Conservation (phyloP, 2,797 vertebrate species). For the Bucorvus abyssinicus region DNA sequence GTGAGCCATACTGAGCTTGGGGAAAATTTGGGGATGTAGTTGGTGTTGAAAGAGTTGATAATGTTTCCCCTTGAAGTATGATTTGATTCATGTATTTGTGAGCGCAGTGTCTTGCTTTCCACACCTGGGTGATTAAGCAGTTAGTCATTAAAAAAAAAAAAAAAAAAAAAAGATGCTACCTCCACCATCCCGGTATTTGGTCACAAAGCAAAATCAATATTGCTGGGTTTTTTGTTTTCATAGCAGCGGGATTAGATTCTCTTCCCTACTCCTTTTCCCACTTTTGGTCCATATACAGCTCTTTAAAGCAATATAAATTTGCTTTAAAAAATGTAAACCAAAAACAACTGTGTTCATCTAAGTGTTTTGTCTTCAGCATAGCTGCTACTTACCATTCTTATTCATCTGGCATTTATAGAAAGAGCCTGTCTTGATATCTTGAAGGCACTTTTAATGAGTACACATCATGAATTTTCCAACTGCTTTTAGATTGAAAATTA, state of each 20-base stretch:
- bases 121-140: background rate
- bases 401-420: constrained; percentile 16
- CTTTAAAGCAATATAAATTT: background rate
- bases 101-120: background rate
- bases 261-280: background rate
- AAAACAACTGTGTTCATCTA: background rate
- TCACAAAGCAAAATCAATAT: background rate
- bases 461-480: constrained; percentile 47
- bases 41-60: background rate
- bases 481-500: constrained; percentile 30
- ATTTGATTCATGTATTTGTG: background rate
- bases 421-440: constrained; percentile 47
- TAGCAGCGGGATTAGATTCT: background rate
- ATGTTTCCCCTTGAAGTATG: background rate
- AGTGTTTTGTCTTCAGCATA: constrained; percentile 9
- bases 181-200: background rate
- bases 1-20: background rate
- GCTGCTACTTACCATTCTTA: constrained; percentile 16
- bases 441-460: constrained; percentile 61
- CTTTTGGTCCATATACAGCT: background rate
- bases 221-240: background rate
- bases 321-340: background rate
- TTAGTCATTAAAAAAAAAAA: background rate
- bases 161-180: background rate
- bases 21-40: background rate